Evolutionary conservation across 2,888 invertebrate species (phyloP), one percentile per base, ranked within the genome.

Genomic region (Spodoptera picta): DNA sequence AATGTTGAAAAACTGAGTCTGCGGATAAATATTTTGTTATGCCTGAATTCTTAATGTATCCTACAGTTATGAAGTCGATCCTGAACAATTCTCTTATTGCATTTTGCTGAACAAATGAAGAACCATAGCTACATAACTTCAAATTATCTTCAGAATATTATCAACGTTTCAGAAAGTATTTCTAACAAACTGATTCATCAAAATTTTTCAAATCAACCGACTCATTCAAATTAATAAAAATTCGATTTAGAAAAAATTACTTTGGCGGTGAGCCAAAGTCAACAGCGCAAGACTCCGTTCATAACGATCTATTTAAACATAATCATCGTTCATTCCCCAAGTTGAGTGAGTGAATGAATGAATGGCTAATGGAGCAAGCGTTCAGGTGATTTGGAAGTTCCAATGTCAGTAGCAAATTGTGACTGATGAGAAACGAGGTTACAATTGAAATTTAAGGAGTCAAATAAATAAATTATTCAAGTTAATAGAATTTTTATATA

Each of bases 311-410:
- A 54, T 73, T 73, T 73, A 56, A 64, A 44, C 49, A 49, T 53
- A 63, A 70, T 56, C 58, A 77, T 79, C 70, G 63, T 65, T 71
- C 73, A 70, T 71, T 78, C 66, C 47, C 36, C 48, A 66, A 69
- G 50, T 57, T 55, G 65, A 80, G 57, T 65, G 75, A 81, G 68
- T 74, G 80, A 67, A 12, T 62, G 53, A 79, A 80, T 77, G 79
- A 80, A 75, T 76, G 75, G 36, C 64, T 81, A 82, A 84, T 82
- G 79, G 75, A 65, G 69, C 66, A 66, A 72, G 60, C 44, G 71
- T 63, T 69, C 73, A 77, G 79, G 76, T 81, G 82, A 77, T 81
- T 84, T 73, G 60, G 54, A 61, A 83, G 80, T 69, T 83, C 58
- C 65, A 55, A 74, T 65, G 68, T 73, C 64, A 54, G n/a, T 54